These are phyloP conservation scores for Anguilla obscura DNA, from an alignment of 2,797 vertebrate species.

Conservation along the genomic window DNA sequence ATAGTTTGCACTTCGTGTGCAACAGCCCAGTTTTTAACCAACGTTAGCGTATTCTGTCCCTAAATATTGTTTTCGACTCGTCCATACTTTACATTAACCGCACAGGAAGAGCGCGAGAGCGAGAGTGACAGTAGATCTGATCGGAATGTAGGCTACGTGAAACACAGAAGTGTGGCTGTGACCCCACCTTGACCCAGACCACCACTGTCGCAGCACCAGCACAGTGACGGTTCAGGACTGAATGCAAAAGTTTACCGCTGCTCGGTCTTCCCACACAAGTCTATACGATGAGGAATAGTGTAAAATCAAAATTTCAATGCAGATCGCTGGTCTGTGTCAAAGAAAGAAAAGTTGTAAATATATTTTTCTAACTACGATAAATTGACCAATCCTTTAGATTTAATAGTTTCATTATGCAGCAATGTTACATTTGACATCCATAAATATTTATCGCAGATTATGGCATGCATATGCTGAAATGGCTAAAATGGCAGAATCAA, in stretches of 20 bases:
- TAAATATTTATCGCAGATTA: background rate
- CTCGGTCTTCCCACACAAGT: background rate
- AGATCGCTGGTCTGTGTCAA: background rate
- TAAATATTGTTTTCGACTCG: constrained; percentile 52
- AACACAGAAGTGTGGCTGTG: constrained; percentile 49
- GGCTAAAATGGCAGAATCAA: background rate
- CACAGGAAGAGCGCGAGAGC: constrained; percentile 41
- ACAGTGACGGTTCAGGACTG: constrained; percentile 38
- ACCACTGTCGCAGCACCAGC: constrained; percentile 45
- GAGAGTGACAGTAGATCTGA: constrained; percentile 44
- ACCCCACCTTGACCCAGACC: constrained; percentile 48
- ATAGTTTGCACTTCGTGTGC: background rate
- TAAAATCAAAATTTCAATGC: background rate
- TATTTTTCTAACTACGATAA: background rate
- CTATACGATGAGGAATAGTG: background rate
- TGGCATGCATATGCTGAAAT: background rate
- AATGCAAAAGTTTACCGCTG: background rate
- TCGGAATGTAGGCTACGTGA: constrained; percentile 48
- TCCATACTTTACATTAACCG: constrained; percentile 38
- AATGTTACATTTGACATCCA: background rate
- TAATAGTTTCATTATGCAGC: background rate
- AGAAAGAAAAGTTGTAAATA: background rate
- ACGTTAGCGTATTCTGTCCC: constrained; percentile 52
- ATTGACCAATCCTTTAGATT: background rate
- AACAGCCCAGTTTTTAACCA: constrained; percentile 37